Evolutionary conservation across 1,140 invertebrate species (phyloP).

Genomic region (Drosophila pallidifrons): DNA sequence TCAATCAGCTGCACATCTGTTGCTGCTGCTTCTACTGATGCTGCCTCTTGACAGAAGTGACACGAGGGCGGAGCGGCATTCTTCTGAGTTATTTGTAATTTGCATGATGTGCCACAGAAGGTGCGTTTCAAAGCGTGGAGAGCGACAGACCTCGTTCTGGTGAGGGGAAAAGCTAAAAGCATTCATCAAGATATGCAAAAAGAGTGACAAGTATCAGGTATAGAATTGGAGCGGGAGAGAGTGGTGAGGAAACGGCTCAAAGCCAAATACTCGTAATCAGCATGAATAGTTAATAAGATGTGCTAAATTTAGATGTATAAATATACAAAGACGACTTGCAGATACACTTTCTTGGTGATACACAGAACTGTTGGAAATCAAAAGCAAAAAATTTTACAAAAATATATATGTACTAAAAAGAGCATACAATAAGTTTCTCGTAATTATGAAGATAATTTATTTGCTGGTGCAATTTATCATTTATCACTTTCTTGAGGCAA

Average conservation of each 20-base stretch:
- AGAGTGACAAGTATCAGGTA: slow-evolving; percentile 13
- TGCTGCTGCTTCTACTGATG: not conserved
- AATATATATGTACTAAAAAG: too few relatives aligned
- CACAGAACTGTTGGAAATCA: too few relatives aligned
- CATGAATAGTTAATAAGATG: not conserved
- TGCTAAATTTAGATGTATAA: not conserved
- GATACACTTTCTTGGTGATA: not conserved
- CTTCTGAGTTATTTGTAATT: slow-evolving; percentile 53
- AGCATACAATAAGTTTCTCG: too few relatives aligned
- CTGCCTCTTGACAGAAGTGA: slow-evolving; percentile 58
- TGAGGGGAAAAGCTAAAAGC: not conserved
- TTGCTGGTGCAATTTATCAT: too few relatives aligned
- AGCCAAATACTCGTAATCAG: slow-evolving; percentile 11
- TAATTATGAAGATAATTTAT: too few relatives aligned
- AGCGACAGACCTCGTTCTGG: too few relatives aligned
- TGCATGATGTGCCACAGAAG: slow-evolving; percentile 31
- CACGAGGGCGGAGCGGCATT: slow-evolving; percentile 58
- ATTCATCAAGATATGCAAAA: slow-evolving; percentile 4
- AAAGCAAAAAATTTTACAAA: too few relatives aligned
- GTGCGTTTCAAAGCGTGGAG: too few relatives aligned
- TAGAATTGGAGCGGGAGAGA: not conserved
- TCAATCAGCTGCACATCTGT: slow-evolving; percentile 78
- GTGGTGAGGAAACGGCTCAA: not conserved
- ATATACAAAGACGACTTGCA: not conserved
- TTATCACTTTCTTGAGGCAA: too few relatives aligned